Percentiles rank a stretch among this genome's conserved stretches.
These are phyloP conservation scores for Urocitellus parryii DNA, from an alignment of 2,113 vertebrate genomes.

Conservation along the genomic window DNA sequence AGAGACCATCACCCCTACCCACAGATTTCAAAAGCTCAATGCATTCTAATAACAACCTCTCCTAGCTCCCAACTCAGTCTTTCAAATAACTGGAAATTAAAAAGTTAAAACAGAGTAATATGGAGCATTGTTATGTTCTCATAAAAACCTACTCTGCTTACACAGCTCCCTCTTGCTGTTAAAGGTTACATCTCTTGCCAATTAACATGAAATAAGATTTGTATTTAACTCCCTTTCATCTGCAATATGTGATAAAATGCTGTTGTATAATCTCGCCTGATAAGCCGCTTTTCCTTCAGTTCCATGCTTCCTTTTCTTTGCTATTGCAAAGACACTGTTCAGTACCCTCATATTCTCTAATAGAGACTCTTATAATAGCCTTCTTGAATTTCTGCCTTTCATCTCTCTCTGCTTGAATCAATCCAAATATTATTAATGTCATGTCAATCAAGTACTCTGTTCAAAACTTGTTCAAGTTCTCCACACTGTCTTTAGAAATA, in stretches of 20 bases:
- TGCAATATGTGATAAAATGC: not conserved
- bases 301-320: not conserved
- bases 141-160: not conserved
- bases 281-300: not conserved
- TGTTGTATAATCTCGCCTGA: not conserved
- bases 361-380: not conserved
- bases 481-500: not conserved
- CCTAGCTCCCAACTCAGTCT: not conserved
- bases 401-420: not conserved
- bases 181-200: not conserved
- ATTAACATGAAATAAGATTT: not conserved
- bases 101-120: not conserved
- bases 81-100: not conserved
- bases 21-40: not conserved
- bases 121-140: not conserved
- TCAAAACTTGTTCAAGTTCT: not conserved
- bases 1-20: not conserved
- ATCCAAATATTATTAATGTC: not conserved
- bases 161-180: not conserved
- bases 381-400: not conserved
- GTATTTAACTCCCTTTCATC: not conserved
- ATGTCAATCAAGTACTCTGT: not conserved
- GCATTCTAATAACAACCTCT: not conserved
- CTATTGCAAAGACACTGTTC: not conserved
- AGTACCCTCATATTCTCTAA: not conserved